Evolutionary conservation across 2,797 vertebrate genomes (phyloP).

Genomic region (Hemibagrus guttatus): DNA sequence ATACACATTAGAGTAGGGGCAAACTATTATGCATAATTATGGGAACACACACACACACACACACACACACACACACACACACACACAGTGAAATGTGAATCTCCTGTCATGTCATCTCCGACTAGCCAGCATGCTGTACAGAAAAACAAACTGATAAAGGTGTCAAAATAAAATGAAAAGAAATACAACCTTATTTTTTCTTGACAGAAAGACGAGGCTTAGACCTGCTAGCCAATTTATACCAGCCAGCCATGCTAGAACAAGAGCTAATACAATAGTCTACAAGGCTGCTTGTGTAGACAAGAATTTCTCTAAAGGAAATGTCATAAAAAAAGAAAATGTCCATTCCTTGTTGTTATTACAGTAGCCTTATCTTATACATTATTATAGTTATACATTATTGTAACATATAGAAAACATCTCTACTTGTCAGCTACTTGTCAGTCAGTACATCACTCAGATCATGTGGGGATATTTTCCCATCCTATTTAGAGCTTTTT

Average conservation of each 20-base stretch:
- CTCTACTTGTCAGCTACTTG: too few species aligned
- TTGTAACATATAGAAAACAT: too few species aligned
- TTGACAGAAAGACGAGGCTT: not conserved
- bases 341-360: too few species aligned
- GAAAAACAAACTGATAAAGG: not conserved
- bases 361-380: too few species aligned
- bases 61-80: not conserved
- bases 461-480: too few species aligned
- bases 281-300: too few species aligned
- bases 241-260: not conserved
- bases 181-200: not conserved
- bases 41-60: not conserved
- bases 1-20: not conserved
- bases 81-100: not conserved
- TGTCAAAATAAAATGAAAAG: not conserved
- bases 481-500: too few species aligned
- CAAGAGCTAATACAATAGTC: too few species aligned
- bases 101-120: not conserved
- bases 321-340: too few species aligned
- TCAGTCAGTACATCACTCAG: too few species aligned
- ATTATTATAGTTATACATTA: too few species aligned
- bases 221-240: not conserved
- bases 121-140: not conserved
- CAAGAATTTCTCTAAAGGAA: too few species aligned
- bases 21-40: not conserved